phyloP scores from a whole-genome alignment of 2,113 vertebrate genomes.

The Equus quagga region DNA sequence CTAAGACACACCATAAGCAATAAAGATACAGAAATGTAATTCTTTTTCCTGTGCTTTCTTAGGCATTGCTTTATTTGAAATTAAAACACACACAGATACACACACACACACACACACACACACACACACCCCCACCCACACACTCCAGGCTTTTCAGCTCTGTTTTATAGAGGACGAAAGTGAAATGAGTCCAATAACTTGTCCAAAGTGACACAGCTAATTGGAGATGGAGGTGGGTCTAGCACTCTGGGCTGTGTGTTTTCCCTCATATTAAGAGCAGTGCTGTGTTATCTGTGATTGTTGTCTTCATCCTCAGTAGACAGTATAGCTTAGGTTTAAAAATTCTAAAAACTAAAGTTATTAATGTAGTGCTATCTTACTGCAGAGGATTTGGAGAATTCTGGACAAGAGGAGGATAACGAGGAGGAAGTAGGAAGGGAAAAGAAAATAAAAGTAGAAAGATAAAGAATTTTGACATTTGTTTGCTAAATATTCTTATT shows the following conservation, averaged over 20 bases:
- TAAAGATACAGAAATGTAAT: not conserved
- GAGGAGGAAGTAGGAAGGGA: not conserved
- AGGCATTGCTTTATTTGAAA: not conserved
- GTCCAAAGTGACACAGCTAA: not conserved
- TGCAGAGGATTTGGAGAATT: not conserved
- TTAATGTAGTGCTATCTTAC: not conserved
- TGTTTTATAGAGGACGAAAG: not conserved
- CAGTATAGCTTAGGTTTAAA: not conserved
- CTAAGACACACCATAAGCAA: not conserved
- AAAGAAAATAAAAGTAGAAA: not conserved
- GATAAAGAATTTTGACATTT: not conserved
- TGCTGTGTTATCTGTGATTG: not conserved
- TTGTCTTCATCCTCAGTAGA: not conserved
- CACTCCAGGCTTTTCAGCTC: not conserved
- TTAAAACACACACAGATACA: not conserved
- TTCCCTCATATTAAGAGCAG: not conserved
- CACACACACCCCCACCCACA: not conserved
- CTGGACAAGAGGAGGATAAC: not conserved
- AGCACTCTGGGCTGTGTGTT: not conserved
- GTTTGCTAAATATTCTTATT: not conserved
- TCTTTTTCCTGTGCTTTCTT: not conserved
- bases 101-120: too few relatives aligned
- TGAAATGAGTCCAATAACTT: not conserved
- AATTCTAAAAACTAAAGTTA: not conserved
- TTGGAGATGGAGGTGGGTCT: not conserved